Evolutionary conservation across 2,888 invertebrate genomes (phyloP).

Genomic region (Leucoptera coffeella): DNA sequence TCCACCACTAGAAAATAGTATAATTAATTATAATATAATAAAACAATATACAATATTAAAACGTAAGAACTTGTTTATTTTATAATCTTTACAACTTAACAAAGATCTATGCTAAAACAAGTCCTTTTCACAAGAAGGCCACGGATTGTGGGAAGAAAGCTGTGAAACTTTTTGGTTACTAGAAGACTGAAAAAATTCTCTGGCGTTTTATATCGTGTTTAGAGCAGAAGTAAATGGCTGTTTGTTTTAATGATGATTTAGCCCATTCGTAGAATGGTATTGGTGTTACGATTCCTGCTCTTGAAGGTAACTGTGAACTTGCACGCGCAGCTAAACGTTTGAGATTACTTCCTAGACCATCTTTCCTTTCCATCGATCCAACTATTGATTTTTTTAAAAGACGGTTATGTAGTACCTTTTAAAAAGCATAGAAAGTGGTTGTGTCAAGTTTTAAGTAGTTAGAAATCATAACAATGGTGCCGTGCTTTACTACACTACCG

Average conservation of each 20-base stretch:
- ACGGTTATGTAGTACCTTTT: conserved; percentile 6
- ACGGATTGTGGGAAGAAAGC: no score
- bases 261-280: conserved; percentile 7
- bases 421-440: conserved; percentile 7
- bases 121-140: no score
- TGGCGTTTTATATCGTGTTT: conserved; percentile 5
- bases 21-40: no score
- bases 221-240: conserved; percentile 6
- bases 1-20: no score
- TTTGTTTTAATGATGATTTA: conserved; percentile 6
- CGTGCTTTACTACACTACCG: conserved; percentile 7
- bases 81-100: no score
- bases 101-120: no score
- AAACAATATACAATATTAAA: no score
- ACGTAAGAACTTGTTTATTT: no score
- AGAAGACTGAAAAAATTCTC: conserved; percentile 4
- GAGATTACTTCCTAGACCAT: conserved; percentile 6
- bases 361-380: conserved; percentile 5
- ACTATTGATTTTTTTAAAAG: conserved; percentile 3
- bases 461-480: conserved; percentile 8
- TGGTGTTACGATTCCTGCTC: no score
- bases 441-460: conserved; percentile 9
- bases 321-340: conserved; percentile 4
- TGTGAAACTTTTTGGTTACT: conserved; percentile 1
- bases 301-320: no score